phyloP scores from a whole-genome alignment of 2,797 vertebrate species.

The Centroberyx gerrardi region DNA sequence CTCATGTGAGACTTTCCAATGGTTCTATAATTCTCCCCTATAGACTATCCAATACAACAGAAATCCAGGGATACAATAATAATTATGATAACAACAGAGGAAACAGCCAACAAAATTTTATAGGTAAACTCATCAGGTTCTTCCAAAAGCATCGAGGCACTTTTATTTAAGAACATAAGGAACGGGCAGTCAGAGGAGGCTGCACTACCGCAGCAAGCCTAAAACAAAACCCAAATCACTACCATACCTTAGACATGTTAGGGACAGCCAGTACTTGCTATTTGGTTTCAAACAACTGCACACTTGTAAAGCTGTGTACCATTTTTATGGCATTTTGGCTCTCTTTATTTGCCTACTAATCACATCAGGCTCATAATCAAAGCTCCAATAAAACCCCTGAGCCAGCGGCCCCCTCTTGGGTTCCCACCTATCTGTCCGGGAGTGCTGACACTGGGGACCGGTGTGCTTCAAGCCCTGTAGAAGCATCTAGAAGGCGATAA shows the following conservation, averaged over 20 bases:
- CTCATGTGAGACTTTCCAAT: too few relatives aligned
- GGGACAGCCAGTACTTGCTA: conserved; percentile 10
- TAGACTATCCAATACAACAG: too few relatives aligned
- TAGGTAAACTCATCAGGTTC: too few relatives aligned
- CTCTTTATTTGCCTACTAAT: conserved; percentile 34
- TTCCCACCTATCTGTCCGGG: conserved; percentile 48
- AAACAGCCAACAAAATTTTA: too few relatives aligned
- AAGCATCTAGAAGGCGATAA: conserved; percentile 80
- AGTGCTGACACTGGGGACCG: conserved; percentile 56
- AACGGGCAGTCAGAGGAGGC: too few relatives aligned
- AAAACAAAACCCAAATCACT: not conserved
- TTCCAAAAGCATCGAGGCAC: too few relatives aligned
- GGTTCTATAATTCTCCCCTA: too few relatives aligned
- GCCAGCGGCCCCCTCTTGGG: conserved; percentile 45
- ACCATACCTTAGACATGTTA: not conserved
- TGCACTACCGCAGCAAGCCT: too few relatives aligned
- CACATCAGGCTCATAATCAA: conserved; percentile 49
- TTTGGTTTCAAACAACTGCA: conserved; percentile 24
- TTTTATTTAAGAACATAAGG: too few relatives aligned
- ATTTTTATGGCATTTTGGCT: conserved; percentile 41
- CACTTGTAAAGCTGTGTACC: conserved; percentile 21
- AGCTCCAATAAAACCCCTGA: conserved; percentile 38
- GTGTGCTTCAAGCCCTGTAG: conserved; percentile 47
- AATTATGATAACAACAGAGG: too few relatives aligned
- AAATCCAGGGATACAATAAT: too few relatives aligned